Evolutionary conservation across 2,113 vertebrate genomes (phyloP), one percentile per base, ranked within the genome.

Genomic region (Ornithorhynchus anatinus): DNA sequence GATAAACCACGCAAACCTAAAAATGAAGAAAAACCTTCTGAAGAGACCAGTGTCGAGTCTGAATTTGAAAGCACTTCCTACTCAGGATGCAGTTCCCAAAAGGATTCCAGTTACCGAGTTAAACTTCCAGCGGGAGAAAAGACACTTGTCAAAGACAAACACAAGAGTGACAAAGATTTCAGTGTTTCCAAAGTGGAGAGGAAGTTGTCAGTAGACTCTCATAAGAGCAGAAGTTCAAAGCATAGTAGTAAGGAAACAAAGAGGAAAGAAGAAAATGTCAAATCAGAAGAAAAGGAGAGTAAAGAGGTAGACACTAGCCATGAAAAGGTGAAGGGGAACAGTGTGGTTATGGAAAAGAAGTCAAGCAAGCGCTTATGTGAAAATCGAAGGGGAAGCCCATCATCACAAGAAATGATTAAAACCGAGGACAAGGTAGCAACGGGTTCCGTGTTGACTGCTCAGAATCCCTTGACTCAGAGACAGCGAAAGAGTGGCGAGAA

Each of bases 1-100:
- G 96, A 97, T 37, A 95, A 92, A 42, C 95, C 93, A 3, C 91
- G 92, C 42, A 96, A 90, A 81, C 75, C 81, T 20, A 96, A 91
- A 64, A 71, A 72, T 37, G 85, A 92, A 48, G 95, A 96, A 48
- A 90, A 80, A 60, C 31, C 66, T 35, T 52, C 64, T 19, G 97
- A 96, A 47, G 94, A 91, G 33, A 87, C 75, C 43, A 17, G 68
- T n/a, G 0, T 43, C 22, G 92, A 91, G n/a, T 27, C 64, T n/a
- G 59, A 67, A 1, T 20, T 47, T 32, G 67, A 87, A 42, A 72
- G 65, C 39, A 44, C 54, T 20, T 2, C 36, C 0, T 53, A 81
- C 2, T 81, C 76, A 22, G 35, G 84, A 74, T 88, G 84, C 51
- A 75, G 79, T 51, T 29, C 82, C 8, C 90, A 90, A 48, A 95